Evolutionary conservation across 2,888 invertebrate genomes (phyloP).

Genomic region (Drosophila greeni): DNA sequence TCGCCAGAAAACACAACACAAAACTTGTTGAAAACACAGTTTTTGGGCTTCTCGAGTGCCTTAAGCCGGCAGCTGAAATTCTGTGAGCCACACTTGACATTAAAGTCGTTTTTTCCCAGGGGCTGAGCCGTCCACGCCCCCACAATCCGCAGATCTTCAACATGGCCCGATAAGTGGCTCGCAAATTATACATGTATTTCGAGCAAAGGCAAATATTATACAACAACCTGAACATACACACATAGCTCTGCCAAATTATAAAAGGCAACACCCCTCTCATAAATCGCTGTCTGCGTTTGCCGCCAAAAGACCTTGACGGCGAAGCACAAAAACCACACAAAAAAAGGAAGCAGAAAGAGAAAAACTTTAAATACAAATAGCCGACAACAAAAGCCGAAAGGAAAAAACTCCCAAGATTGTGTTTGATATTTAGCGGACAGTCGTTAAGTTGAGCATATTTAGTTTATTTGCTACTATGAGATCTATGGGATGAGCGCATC

Average conservation of each 20-base stretch:
- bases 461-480: constrained; percentile 9
- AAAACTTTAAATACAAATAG: constrained; percentile 47
- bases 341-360: constrained; percentile 19
- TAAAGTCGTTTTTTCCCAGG: constrained; percentile 39
- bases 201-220: constrained; percentile 40
- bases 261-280: constrained; percentile 48
- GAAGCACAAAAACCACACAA: constrained; percentile 6
- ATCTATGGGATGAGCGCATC: constrained; percentile 15
- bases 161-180: constrained; percentile 24
- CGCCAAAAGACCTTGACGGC: constrained; percentile 47
- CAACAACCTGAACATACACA: constrained; percentile 33
- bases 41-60: constrained; percentile 37
- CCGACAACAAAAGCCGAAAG: constrained; percentile 14
- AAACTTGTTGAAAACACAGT: constrained; percentile 44
- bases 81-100: constrained; percentile 59
- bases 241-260: constrained; percentile 40
- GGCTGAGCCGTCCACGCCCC: constrained; percentile 29
- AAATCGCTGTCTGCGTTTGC: constrained; percentile 36
- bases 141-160: constrained; percentile 26
- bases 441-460: constrained; percentile 26
- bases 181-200: constrained; percentile 40
- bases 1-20: neutral
- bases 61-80: constrained; percentile 25
- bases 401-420: constrained; percentile 39
- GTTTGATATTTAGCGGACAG: constrained; percentile 34